A percentile compares a stretch with the other conserved stretches of the same genome.
These are phyloP conservation scores for Suncus etruscus DNA, from an alignment of 2,113 vertebrate species.

Conservation along the genomic window DNA sequence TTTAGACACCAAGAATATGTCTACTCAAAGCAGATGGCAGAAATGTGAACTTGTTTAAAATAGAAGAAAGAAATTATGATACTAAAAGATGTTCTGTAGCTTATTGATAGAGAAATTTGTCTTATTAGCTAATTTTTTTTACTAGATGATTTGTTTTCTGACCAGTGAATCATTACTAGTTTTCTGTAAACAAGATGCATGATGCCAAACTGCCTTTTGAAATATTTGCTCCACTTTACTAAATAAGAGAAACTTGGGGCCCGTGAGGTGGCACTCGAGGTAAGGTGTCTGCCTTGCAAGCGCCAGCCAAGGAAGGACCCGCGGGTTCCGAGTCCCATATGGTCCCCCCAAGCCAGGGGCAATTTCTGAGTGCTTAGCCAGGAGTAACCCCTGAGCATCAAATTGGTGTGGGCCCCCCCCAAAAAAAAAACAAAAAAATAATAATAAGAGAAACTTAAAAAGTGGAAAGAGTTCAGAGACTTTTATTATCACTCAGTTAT, in stretches of 20 bases:
- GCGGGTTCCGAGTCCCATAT: no score
- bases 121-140: constrained; percentile 60
- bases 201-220: constrained; percentile 28
- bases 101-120: constrained; percentile 65
- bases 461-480: constrained; percentile 17
- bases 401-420: no score
- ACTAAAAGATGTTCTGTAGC: constrained; percentile 32
- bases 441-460: constrained; percentile 54
- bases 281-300: no score
- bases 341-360: no score
- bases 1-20: constrained; percentile 1
- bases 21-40: constrained; percentile 1
- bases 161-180: constrained; percentile 59
- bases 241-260: no score
- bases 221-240: constrained; percentile 44
- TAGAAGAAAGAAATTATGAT: neutral
- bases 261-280: no score
- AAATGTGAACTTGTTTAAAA: constrained; percentile 10
- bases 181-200: constrained; percentile 64
- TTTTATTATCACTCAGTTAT: neutral
- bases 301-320: no score
- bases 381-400: no score
- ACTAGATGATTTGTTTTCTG: constrained; percentile 39
- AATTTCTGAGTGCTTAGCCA: no score
- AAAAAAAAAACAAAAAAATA: no score